phyloP scores from a whole-genome alignment of 2,888 invertebrate species.

The Apamea sordens region DNA sequence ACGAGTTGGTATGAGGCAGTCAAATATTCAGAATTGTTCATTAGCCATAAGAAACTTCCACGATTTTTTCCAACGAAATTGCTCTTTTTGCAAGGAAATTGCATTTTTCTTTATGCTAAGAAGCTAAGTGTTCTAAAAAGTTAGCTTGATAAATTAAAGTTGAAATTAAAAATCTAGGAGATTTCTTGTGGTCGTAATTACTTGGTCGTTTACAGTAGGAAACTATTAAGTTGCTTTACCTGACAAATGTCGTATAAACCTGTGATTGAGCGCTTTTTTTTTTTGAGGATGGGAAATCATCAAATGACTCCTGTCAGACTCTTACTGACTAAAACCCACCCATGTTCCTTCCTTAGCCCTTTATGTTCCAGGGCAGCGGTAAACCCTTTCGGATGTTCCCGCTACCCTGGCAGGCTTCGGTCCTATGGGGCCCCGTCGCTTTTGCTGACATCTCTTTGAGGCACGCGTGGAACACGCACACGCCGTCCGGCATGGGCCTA shows the following conservation, averaged over 20 bases:
- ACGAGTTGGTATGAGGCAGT: background rate
- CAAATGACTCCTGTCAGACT: too few relatives aligned
- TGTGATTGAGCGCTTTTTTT: background rate
- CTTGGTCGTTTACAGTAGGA: background rate
- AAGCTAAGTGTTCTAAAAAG: background rate
- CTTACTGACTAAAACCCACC: too few relatives aligned
- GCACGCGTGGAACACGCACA: too few relatives aligned
- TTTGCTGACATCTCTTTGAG: too few relatives aligned
- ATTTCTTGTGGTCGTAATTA: constrained; percentile 17
- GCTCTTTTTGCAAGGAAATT: constrained; percentile 18
- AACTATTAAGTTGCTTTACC: background rate
- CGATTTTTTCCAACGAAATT: background rate
- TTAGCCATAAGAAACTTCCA: background rate
- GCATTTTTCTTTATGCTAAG: constrained; percentile 19
- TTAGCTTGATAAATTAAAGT: constrained; percentile 23
- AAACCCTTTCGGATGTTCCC: too few relatives aligned
- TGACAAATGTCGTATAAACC: background rate
- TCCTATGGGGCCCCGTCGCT: too few relatives aligned
- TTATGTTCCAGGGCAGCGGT: too few relatives aligned
- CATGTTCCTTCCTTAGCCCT: too few relatives aligned
- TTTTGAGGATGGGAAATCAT: too few relatives aligned
- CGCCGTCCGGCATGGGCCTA: too few relatives aligned
- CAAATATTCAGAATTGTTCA: constrained; percentile 10
- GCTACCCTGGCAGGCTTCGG: too few relatives aligned
- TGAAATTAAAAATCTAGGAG: constrained; percentile 11